Conservation (phyloP, 2,888 invertebrate genomes). For the Orchesellides sinensis region DNA sequence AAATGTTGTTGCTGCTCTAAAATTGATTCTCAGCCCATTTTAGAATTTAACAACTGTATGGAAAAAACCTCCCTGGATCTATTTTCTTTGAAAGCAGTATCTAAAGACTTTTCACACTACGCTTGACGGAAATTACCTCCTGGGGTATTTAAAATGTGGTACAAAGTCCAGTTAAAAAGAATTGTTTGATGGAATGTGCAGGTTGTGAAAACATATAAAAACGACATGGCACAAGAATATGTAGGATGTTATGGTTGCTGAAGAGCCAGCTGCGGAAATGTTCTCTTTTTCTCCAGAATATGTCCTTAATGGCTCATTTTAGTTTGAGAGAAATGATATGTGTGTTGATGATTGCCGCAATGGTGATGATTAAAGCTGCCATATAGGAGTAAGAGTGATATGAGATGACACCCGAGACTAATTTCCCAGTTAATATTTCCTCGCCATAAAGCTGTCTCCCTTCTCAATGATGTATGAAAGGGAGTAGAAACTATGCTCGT, state of each 20-base stretch:
- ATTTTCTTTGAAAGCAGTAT: too few relatives aligned
- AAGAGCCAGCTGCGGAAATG: too few relatives aligned
- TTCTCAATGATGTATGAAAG: slow-evolving; percentile 66
- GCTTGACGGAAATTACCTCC: too few relatives aligned
- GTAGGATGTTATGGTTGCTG: too few relatives aligned
- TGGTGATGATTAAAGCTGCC: slow-evolving; percentile 30
- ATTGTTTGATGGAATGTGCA: neutral
- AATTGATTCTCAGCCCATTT: too few relatives aligned
- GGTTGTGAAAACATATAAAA: neutral
- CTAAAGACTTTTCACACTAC: too few relatives aligned
- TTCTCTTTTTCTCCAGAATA: neutral
- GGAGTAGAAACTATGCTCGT: slow-evolving; percentile 63
- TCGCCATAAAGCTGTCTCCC: slow-evolving; percentile 74
- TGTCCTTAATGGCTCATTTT: slow-evolving; percentile 33
- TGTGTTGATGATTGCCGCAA: slow-evolving; percentile 23
- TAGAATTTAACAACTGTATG: too few relatives aligned
- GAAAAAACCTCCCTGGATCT: too few relatives aligned
- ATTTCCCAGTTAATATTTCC: slow-evolving; percentile 74
- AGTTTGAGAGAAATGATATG: slow-evolving; percentile 17
- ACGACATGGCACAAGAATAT: too few relatives aligned
- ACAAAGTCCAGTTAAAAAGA: too few relatives aligned
- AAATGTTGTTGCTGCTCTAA: too few relatives aligned
- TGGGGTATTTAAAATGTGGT: too few relatives aligned
- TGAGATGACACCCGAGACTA: slow-evolving; percentile 69
- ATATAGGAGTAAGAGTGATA: slow-evolving; percentile 40